A percentile compares a stretch with the other conserved stretches of the same genome.
These are phyloP conservation scores for Xiphorhynchus erythropygius DNA, from an alignment of 2,797 vertebrate genomes.

Conservation along the genomic window DNA sequence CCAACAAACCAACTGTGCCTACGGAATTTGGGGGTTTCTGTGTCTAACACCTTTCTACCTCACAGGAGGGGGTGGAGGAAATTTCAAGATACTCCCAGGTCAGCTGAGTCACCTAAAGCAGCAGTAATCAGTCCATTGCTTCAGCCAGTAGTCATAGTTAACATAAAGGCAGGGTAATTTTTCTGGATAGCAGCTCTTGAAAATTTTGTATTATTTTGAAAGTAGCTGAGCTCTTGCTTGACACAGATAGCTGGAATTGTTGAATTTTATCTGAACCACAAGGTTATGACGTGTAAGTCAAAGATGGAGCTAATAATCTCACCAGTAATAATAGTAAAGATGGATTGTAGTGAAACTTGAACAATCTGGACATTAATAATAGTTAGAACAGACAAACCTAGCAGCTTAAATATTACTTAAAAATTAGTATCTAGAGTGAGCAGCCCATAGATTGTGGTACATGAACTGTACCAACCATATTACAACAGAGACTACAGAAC, in stretches of 20 bases:
- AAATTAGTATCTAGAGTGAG: neutral
- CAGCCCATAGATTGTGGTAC: neutral
- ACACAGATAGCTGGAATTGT: neutral
- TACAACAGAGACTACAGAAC: neutral
- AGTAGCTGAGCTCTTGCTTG: neutral
- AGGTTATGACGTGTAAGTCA: neutral
- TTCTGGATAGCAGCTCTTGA: neutral
- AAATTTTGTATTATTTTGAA: neutral
- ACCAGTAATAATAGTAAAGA: neutral
- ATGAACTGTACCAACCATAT: neutral
- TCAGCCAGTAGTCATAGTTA: neutral
- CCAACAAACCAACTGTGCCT: neutral
- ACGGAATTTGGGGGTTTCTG: neutral
- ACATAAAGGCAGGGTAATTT: neutral
- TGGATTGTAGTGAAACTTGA: neutral
- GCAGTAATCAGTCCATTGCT: neutral
- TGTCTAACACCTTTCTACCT: neutral
- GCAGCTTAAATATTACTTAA: neutral
- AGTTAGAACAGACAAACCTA: neutral
- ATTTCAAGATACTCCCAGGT: neutral
- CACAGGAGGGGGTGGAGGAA: neutral
- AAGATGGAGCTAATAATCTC: neutral
- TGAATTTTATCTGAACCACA: neutral
- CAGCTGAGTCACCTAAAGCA: neutral
- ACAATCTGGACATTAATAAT: neutral